Evolutionary conservation across 2,113 vertebrate genomes (phyloP).

Genomic region (Oplegnathus fasciatus): DNA sequence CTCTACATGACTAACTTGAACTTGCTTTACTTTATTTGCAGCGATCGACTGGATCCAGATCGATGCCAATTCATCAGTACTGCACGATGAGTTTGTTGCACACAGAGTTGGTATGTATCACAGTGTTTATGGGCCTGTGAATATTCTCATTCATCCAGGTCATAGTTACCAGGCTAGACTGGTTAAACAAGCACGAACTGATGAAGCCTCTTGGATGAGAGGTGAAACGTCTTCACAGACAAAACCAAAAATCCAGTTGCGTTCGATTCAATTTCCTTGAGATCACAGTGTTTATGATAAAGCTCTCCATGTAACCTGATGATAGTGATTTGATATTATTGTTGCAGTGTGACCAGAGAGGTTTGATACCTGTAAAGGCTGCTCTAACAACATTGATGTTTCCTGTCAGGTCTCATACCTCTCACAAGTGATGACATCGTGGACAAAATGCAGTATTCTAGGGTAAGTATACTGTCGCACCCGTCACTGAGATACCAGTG

Average conservation of each 20-base stretch:
- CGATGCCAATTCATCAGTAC: conserved; percentile 97
- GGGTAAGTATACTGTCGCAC: conserved; percentile 81
- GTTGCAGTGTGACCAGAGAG: background rate
- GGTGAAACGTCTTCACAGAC: too few species aligned
- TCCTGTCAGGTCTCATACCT: conserved; percentile 90
- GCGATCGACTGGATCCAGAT: conserved; percentile 99
- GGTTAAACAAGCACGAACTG: too few species aligned
- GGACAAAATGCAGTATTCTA: conserved; percentile 97
- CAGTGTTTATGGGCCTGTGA: too few species aligned
- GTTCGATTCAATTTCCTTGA: too few species aligned
- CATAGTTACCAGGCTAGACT: too few species aligned
- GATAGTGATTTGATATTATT: accelerated
- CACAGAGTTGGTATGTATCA: conserved; percentile 93
- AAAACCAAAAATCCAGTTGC: too few species aligned
- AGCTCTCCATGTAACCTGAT: background rate
- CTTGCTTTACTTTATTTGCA: conserved; percentile 63
- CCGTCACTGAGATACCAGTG: background rate
- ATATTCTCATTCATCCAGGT: too few species aligned
- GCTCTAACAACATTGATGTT: background rate
- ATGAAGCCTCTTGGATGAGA: too few species aligned
- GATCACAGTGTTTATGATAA: background rate
- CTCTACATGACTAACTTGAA: background rate
- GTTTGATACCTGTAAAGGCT: background rate
- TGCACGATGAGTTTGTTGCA: conserved; percentile 98
- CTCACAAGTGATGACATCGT: conserved; percentile 98